Evolutionary conservation across 2,113 vertebrate genomes (phyloP), one percentile per base, ranked within the genome.

Genomic region (Otis tarda): DNA sequence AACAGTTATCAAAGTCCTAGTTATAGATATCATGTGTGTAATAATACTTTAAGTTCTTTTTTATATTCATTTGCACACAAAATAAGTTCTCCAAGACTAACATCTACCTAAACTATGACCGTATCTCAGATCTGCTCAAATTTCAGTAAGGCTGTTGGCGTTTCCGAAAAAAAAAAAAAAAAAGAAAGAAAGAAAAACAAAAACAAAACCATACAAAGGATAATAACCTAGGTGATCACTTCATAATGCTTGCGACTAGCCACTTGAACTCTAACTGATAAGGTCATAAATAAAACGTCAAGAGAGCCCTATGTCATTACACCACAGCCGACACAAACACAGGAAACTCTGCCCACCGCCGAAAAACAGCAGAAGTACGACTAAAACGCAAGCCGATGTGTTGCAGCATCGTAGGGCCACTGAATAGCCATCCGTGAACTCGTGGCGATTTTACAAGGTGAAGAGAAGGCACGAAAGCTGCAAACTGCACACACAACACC

Each of bases 351-450:
- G 97, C 97, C 98, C 97, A 91, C 95, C 96, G 98, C 93, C 97
- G 97, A 98, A 98, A 96, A 98, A 98, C 97, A 98, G 98, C 67
- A 97, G 92, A 97, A 98, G 98, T 96, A 98, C 98, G 96, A 98
- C 98, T 98, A 98, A 98, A 98, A 98, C 98, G 98, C 98, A 98
- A 99, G 99, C 98, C 97, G 98, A 99, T 99, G 99, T 98, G 98
- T 98, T 99, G 99, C 99, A 99, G 99, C 99, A 99, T 99, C 98
- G 98, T 98, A 99, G 99, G 99, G 99, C 99, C 98, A 99, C 99
- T 99, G 98, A 98, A 99, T 98, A 99, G 99, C 99, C 99, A 99
- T 99, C 98, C 98, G 98, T 99, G 98, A 97, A 98, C 98, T 99
- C 98, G 98, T 99, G 99, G 99, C 99, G 97, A 98, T 99, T 99